These are phyloP conservation scores for Stigmatopora argus DNA, from an alignment of 2,113 vertebrate genomes.

Conservation along the genomic window DNA sequence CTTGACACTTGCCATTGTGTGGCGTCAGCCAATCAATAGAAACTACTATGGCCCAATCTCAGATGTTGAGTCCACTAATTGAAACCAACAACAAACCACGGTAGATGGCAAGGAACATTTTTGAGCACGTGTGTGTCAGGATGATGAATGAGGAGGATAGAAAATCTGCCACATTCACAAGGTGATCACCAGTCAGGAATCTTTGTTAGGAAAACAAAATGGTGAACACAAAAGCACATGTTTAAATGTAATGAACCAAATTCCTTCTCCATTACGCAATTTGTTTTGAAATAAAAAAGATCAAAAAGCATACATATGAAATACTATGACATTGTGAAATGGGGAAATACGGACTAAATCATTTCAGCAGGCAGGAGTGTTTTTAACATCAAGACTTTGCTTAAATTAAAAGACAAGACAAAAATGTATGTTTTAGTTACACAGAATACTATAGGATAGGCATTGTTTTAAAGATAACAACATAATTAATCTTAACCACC, in stretches of 20 bases:
- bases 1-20: constrained; percentile 62
- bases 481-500: constrained; percentile 61
- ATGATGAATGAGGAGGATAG: constrained; percentile 47
- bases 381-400: constrained; percentile 11
- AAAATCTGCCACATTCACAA: constrained; percentile 47
- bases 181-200: constrained; percentile 41
- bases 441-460: constrained; percentile 6
- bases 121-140: constrained; percentile 16
- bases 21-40: constrained; percentile 59
- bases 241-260: not conserved
- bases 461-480: constrained; percentile 36
- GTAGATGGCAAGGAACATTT: constrained; percentile 33
- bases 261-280: not conserved
- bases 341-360: constrained; percentile 6
- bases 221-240: not conserved
- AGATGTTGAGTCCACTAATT: constrained; percentile 57
- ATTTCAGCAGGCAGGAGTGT: constrained; percentile 10
- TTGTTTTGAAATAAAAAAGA: not conserved
- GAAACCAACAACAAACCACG: constrained; percentile 52
- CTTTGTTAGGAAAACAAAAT: constrained; percentile 24
- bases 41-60: constrained; percentile 50
- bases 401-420: constrained; percentile 11
- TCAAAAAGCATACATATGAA: no score
- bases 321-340: not conserved
- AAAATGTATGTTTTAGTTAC: constrained; percentile 11